A percentile compares a stretch with the other conserved stretches of the same genome.
Conservation (phyloP, 2,113 vertebrate species). For the Enhydra lutris region DNA sequence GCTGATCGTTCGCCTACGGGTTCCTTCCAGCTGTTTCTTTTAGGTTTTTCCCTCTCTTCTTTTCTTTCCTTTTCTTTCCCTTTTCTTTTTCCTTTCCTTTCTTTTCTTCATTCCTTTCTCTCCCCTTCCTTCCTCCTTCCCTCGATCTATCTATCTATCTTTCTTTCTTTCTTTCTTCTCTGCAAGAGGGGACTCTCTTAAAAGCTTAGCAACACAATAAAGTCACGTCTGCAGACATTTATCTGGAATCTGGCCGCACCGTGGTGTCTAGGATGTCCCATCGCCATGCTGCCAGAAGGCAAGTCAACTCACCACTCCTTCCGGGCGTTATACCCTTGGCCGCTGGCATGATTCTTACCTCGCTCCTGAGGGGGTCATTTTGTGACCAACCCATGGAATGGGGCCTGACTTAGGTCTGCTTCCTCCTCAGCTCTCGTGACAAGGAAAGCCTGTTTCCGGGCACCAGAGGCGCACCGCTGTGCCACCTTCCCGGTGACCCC, state of each 20-base stretch:
- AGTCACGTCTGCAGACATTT: not conserved
- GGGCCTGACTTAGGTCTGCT: not conserved
- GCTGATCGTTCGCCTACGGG: not conserved
- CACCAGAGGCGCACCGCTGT: accelerated
- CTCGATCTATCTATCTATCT: too few species aligned
- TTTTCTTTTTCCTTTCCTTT: too few species aligned
- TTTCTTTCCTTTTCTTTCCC: too few species aligned
- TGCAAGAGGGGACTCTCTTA: not conserved
- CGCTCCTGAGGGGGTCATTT: not conserved
- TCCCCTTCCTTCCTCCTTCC: not conserved
- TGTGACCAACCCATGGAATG: not conserved
- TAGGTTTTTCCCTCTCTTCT: too few species aligned
- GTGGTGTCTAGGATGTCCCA: accelerated
- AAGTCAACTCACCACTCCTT: accelerated
- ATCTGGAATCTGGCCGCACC: accelerated
- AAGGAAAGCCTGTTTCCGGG: not conserved
- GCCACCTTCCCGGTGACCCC: not conserved
- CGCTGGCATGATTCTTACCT: accelerated
- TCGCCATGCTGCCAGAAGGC: not conserved
- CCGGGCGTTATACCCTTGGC: not conserved
- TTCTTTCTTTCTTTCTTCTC: not conserved
- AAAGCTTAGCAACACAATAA: accelerated
- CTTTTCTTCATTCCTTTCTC: too few species aligned
- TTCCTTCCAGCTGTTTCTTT: not conserved
- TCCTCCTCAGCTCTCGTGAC: too few species aligned